Base-by-base conservation (phyloP, 2,113 vertebrate species). In the Heptranchias perlo region DNA sequence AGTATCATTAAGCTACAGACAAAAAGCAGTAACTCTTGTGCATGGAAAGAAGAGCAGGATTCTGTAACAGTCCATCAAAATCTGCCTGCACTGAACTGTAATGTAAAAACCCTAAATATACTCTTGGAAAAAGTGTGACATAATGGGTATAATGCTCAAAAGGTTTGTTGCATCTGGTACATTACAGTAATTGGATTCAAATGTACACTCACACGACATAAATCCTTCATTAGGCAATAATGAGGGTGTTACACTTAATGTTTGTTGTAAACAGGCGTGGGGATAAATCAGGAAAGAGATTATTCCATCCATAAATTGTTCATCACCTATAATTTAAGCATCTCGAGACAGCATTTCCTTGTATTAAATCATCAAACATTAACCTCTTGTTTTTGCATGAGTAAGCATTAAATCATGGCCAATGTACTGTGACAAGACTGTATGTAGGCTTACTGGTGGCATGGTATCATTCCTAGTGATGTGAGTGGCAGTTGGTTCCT, bases 141-240 rank as follows among this genome's bases (percentile, higher is more conserved):
- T 21, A 86, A 49, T 86, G 21, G 78, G 23, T 84, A 31, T 11
- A 14, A 31, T 54, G 21, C 28, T 31, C 3, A 89, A 54, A 13
- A 31, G 78, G 39, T 44, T 89, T 52, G 21, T 31, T 18, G 25
- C 28, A 52, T 52, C 7, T 52, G 0, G 84, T 47, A 52, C 52
- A 25, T 25, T 31, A 18, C 14, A 44, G 78, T 44, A 39, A 44
- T 73, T 73, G 86, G 49, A 31, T 89, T 89, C 49, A 89, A 52
- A 31, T 49, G 25, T 25, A 31, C 86, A 69, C 28, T 69, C 65
- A 31, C 8, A 54, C 16, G 18, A 11, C 25, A 52, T 52, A 47
- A 89, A 89, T 31, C 25, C 52, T 52, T 89, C 49, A 49, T 89
- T 89, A 52, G 86, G 86, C 86, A 89, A 89, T 89, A 89, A 89